Evolutionary conservation across 2,113 vertebrate species (phyloP).

Genomic region (Columba janthina): DNA sequence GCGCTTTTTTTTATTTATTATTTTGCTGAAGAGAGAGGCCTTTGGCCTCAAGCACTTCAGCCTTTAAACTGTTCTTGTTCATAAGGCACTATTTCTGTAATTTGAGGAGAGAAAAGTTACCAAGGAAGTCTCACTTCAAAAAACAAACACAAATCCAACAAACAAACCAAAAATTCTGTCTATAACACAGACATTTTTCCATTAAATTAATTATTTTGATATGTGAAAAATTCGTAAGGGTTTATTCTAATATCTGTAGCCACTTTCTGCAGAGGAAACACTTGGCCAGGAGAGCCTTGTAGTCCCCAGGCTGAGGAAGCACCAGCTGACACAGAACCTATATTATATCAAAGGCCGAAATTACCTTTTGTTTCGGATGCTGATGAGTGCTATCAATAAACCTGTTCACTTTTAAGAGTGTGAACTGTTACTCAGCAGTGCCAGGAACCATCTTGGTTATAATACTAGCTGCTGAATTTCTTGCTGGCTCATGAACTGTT

Average conservation of each 20-base stretch:
- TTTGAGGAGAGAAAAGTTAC: not conserved
- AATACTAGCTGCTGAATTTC: not conserved
- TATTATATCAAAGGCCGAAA: not conserved
- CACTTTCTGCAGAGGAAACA: not conserved
- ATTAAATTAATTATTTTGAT: not conserved
- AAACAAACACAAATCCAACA: not conserved
- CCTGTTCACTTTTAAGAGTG: not conserved
- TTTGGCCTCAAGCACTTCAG: not conserved
- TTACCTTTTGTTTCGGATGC: not conserved
- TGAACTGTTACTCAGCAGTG: not conserved
- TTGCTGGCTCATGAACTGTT: not conserved
- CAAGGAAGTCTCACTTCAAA: not conserved
- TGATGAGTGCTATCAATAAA: not conserved
- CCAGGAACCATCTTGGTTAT: not conserved
- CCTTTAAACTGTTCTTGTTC: not conserved
- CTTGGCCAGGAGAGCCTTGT: not conserved
- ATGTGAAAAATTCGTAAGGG: not conserved
- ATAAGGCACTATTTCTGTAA: not conserved
- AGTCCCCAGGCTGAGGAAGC: not conserved
- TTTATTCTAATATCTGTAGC: not conserved
- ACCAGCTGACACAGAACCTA: not conserved
- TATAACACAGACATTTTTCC: not conserved
- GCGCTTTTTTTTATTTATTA: not conserved
- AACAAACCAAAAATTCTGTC: not conserved
- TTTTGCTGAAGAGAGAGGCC: not conserved